Conservation (phyloP, 2,797 vertebrate species). For the Onychomys arenicola region DNA sequence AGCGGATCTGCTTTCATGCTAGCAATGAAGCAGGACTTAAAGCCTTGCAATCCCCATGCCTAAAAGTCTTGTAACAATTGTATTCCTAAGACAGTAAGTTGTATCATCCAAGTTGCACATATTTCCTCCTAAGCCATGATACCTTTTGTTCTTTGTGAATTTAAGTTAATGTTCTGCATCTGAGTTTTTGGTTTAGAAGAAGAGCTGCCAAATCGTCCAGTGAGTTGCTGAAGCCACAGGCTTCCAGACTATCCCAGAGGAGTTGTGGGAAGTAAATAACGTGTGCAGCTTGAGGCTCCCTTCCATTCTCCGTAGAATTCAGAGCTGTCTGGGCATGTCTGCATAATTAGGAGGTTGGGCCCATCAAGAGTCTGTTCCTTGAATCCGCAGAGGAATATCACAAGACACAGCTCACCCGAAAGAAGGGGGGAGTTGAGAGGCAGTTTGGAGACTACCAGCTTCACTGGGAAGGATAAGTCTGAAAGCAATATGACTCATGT, state of each 20-base stretch:
- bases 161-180: conserved; percentile 57
- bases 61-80: background rate
- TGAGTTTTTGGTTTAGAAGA: conserved; percentile 9
- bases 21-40: background rate
- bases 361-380: conserved; percentile 21
- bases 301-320: background rate
- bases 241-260: conserved; percentile 14
- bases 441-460: background rate
- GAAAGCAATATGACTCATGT: background rate
- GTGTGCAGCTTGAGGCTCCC: background rate
- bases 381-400: background rate
- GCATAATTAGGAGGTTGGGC: conserved; percentile 10
- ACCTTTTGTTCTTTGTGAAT: background rate
- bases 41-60: background rate
- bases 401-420: background rate
- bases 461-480: background rate
- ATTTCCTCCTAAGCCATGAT: conserved; percentile 20
- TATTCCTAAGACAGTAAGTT: background rate
- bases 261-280: background rate
- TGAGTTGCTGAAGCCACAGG: background rate
- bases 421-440: background rate
- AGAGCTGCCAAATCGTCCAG: background rate
- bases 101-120: background rate
- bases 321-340: conserved; percentile 44
- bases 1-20: background rate